These are phyloP conservation scores for Cylas formicarius DNA, from an alignment of 1,140 invertebrate genomes.

Conservation along the genomic window DNA sequence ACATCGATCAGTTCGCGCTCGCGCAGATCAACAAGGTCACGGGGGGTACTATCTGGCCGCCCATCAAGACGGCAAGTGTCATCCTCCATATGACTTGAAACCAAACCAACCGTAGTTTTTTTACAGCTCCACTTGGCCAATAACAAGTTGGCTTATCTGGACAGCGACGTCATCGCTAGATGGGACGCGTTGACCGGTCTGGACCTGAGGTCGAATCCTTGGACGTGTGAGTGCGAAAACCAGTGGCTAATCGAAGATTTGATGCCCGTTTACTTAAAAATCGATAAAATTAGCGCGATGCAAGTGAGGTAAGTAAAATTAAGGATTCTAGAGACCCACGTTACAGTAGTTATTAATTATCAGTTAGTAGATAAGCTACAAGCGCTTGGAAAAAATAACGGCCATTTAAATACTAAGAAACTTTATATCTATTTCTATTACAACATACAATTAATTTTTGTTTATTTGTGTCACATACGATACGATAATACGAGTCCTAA, in stretches of 20 bases:
- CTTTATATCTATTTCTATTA: too few species aligned
- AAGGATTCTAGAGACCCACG: neutral
- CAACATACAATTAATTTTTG: too few species aligned
- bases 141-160: constrained; percentile 58
- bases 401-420: too few species aligned
- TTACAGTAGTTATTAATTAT: too few species aligned
- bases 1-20: constrained; percentile 50
- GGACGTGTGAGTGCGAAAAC: constrained; percentile 66
- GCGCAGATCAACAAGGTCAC: constrained; percentile 42
- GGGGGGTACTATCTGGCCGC: constrained; percentile 50
- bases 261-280: constrained; percentile 42
- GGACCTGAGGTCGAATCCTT: constrained; percentile 62
- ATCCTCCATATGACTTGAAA: neutral
- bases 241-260: constrained; percentile 61
- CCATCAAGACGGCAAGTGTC: constrained; percentile 48
- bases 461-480: too few species aligned
- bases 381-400: too few species aligned
- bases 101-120: neutral
- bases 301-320: constrained; percentile 25
- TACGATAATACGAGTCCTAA: too few species aligned
- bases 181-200: constrained; percentile 61
- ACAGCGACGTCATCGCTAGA: constrained; percentile 49
- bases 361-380: too few species aligned
- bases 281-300: constrained; percentile 28
- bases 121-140: constrained; percentile 56